Evolutionary conservation across 2,888 invertebrate genomes (phyloP).

Genomic region (Lasioglossum marginatum): DNA sequence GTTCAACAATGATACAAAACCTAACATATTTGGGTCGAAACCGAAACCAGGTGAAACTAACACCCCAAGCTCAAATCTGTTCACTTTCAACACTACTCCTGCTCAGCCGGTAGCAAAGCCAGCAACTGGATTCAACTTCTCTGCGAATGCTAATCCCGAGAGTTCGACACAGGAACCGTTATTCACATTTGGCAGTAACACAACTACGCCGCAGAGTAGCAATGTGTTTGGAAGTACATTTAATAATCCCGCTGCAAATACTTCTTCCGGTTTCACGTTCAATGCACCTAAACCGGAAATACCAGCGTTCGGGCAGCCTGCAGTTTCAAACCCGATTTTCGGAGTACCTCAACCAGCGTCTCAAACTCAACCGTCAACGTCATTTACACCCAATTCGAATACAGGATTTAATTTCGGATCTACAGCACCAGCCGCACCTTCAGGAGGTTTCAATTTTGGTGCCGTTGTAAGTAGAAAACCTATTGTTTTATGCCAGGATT

Average conservation of each 20-base stretch:
- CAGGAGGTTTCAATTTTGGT: constrained; percentile 76
- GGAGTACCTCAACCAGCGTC: constrained; percentile 67
- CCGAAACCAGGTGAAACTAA: constrained; percentile 66
- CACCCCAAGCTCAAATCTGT: constrained; percentile 68
- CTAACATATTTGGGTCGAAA: constrained; percentile 71
- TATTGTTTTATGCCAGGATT: neutral
- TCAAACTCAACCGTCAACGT: constrained; percentile 64
- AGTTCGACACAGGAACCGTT: constrained; percentile 62
- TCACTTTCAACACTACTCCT: constrained; percentile 74
- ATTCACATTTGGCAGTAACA: constrained; percentile 74
- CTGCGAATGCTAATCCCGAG: constrained; percentile 59
- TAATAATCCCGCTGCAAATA: constrained; percentile 66
- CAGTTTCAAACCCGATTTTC: constrained; percentile 73
- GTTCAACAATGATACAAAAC: constrained; percentile 62
- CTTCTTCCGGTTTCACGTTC: constrained; percentile 73
- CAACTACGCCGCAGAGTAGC: constrained; percentile 53
- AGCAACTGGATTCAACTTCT: constrained; percentile 73
- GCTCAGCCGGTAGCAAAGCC: constrained; percentile 65
- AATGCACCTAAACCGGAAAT: constrained; percentile 76
- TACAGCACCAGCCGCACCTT: constrained; percentile 69
- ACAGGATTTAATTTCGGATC: constrained; percentile 79
- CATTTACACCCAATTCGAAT: constrained; percentile 65
- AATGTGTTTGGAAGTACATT: constrained; percentile 73
- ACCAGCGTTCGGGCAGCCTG: constrained; percentile 74
- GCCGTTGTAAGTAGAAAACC: constrained; percentile 55